Percentiles rank a stretch among this genome's conserved stretches.
Evolutionary conservation across 2,888 invertebrate genomes (phyloP).

Genomic region (Drosophila atripex): DNA sequence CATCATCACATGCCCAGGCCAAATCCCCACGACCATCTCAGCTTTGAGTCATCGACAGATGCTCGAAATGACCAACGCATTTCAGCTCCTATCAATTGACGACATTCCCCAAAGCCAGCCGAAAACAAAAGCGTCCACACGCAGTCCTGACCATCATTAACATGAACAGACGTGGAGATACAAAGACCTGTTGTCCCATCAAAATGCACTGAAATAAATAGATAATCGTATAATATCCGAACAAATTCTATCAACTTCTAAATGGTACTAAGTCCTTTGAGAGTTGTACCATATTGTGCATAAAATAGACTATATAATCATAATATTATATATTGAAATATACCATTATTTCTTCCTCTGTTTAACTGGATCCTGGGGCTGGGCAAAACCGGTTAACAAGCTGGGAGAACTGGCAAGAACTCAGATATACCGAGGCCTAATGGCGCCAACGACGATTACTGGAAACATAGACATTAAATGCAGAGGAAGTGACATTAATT

Average conservation of each 20-base stretch:
- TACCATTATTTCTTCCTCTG: neutral
- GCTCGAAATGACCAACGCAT: constrained; percentile 23
- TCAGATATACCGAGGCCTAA: constrained; percentile 28
- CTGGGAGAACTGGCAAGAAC: constrained; percentile 2
- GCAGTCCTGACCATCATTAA: constrained; percentile 24
- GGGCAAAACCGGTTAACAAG: constrained; percentile 47
- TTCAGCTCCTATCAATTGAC: constrained; percentile 29
- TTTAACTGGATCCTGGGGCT: constrained; percentile 10
- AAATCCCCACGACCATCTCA: neutral
- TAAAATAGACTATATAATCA: no score
- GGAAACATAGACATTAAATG: constrained; percentile 76
- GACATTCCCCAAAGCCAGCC: constrained; percentile 21
- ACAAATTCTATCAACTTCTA: neutral
- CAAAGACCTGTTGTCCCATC: constrained; percentile 29
- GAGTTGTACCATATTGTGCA: no score
- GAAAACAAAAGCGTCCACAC: constrained; percentile 29
- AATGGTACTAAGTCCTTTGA: no score
- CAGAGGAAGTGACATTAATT: constrained; percentile 78
- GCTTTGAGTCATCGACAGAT: neutral
- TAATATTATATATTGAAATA: neutral
- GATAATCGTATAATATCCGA: neutral
- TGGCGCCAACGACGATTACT: constrained; percentile 74
- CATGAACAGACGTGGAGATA: constrained; percentile 24
- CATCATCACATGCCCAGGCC: constrained; percentile 1
- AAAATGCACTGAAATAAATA: constrained; percentile 6